Evolutionary conservation across 2,113 vertebrate species (phyloP).

Genomic region (Sinocyclocheilus maitianheensis): DNA sequence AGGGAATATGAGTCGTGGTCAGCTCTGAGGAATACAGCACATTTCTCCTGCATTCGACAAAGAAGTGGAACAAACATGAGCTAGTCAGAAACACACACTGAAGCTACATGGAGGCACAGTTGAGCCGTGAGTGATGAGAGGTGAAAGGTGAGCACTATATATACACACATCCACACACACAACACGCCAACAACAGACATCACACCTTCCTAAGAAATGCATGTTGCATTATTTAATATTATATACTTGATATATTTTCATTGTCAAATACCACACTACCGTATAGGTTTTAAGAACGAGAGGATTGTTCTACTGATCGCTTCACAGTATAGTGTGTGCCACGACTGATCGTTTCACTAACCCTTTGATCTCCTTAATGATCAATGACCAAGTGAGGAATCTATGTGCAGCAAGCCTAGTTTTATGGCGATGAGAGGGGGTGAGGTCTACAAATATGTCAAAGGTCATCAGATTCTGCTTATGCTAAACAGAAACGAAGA

Average conservation of each 20-base stretch:
- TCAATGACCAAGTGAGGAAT: slow-evolving; percentile 64
- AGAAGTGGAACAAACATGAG: slow-evolving; percentile 12
- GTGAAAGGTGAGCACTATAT: slow-evolving; percentile 43
- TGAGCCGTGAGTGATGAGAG: slow-evolving; percentile 31
- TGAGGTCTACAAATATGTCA: slow-evolving; percentile 62
- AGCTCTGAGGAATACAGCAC: slow-evolving; percentile 25
- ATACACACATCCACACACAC: slow-evolving; percentile 34
- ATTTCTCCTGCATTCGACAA: slow-evolving; percentile 22
- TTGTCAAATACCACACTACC: not conserved
- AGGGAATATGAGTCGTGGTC: slow-evolving; percentile 44
- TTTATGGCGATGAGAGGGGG: slow-evolving; percentile 55
- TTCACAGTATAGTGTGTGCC: slow-evolving; percentile 11
- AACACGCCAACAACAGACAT: slow-evolving; percentile 29
- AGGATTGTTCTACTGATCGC: not conserved
- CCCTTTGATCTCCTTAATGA: slow-evolving; percentile 57
- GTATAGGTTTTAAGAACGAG: not conserved
- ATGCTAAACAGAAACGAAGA: slow-evolving; percentile 67
- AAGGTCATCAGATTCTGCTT: slow-evolving; percentile 61
- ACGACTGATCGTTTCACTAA: not conserved
- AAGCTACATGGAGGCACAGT: not conserved
- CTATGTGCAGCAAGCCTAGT: slow-evolving; percentile 47
- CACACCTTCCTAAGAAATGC: slow-evolving; percentile 17
- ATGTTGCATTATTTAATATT: not conserved
- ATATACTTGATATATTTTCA: not conserved
- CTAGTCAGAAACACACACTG: slow-evolving; percentile 8